Conservation (phyloP, 2,797 vertebrate genomes). For the Myoxocephalus aenaeus region DNA sequence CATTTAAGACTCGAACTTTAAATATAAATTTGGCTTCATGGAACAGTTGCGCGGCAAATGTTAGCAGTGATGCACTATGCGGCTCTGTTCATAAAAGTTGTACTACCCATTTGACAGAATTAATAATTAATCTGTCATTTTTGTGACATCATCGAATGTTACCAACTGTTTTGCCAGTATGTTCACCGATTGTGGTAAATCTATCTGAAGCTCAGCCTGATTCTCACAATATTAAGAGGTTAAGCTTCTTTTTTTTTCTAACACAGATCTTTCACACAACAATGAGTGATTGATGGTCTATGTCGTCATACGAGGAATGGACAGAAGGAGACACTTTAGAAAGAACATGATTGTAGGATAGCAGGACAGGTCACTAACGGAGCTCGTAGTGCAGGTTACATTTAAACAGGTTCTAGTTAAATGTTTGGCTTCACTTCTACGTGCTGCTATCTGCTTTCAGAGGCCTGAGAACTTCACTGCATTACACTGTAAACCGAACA, state of each 20-base stretch:
- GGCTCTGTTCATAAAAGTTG: conserved; percentile 82
- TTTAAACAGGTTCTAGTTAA: conserved; percentile 10
- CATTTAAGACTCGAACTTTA: conserved; percentile 72
- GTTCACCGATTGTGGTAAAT: conserved; percentile 51
- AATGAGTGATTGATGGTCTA: conserved; percentile 9
- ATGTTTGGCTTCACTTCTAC: conserved; percentile 22
- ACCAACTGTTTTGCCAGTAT: conserved; percentile 50
- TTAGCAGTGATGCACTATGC: conserved; percentile 71
- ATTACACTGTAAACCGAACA: neutral
- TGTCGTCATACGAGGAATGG: neutral
- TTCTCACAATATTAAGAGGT: conserved; percentile 7
- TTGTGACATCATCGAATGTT: conserved; percentile 71
- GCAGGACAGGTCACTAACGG: conserved; percentile 19
- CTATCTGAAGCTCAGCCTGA: conserved; percentile 5
- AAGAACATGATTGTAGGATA: conserved; percentile 18
- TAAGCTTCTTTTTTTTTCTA: neutral
- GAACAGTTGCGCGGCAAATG: conserved; percentile 73
- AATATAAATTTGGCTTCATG: conserved; percentile 73
- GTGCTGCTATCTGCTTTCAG: conserved; percentile 13
- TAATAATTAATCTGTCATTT: conserved; percentile 81
- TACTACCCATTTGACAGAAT: conserved; percentile 81
- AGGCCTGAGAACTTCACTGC: conserved; percentile 1
- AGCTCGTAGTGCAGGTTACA: conserved; percentile 16
- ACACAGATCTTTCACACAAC: conserved; percentile 8
- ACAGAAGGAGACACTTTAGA: conserved; percentile 9